Evolutionary conservation across 1,140 invertebrate species (phyloP), one percentile per base, ranked within the genome.

Genomic region (Drosophila elegans): DNA sequence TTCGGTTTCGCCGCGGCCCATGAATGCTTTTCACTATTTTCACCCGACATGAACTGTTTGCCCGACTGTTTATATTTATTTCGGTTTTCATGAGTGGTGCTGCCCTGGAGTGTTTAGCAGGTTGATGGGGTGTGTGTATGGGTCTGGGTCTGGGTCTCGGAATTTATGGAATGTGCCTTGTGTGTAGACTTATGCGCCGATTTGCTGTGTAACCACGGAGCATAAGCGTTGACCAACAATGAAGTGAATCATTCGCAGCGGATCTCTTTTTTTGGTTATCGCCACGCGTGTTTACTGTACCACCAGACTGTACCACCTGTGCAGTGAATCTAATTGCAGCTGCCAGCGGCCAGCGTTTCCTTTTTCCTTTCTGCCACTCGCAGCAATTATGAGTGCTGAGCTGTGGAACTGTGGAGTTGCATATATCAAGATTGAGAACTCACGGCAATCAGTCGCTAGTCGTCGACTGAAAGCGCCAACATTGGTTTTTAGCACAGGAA

Each of bases 1-100:
- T 57, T 73, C 45, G 38, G 42, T 57, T 41, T 52, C 36, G 36
- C 52, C 56, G 7, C 48, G 29, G 45, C 29, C 25, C 69, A 67
- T 71, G 79, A 80, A 77, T 71, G 63, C 55, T 83, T 88, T 89
- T 89, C 83, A 71, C 80, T 80, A 63, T 88, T 88, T 86, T 86
- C 83, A 86, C 82, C 46, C 44, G 38, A 53, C 61, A 9, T 34
- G n/a, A 12, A 56, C 61, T 48, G 61, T 52, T 55, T 63, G 54
- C 32, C 10, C 10, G n/a, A 13, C 39, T 54, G 38, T 71, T 48
- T 36, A 9, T 74, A 38, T 45, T 27, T 74, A 55, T 63, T 73
- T 64, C 16, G 34, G 36, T 21, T 41, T 42, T 12, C 39, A 25
- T 41, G 29, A n/a, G 64, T 25, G 16, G 16, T 10, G 27, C 27